Base-by-base conservation (phyloP, 2,888 invertebrate species). In the Melolontha melolontha region DNA sequence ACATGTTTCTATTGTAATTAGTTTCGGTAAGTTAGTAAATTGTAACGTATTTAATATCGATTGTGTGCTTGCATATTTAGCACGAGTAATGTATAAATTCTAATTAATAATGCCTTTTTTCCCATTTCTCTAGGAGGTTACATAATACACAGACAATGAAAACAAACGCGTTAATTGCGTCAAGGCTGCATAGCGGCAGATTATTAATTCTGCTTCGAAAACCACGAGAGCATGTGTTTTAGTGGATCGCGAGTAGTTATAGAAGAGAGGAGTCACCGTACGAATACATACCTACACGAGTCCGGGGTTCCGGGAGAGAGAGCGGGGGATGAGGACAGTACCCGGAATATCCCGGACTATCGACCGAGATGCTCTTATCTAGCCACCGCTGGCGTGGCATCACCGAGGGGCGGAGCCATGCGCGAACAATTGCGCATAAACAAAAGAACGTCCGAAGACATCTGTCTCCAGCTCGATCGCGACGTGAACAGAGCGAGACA, bases 291-390 rank as follows among this genome's bases (percentile, higher is more conserved):
- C 16, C 11, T 44, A 41, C 39, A 22, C 12, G 51, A 44, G 54
- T 59, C 62, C 62, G 67, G 59, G 42, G 10, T 34, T 29, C 47
- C 55, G 34, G 22, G 42, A 65, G 52, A 11, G 64, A 39, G 34
- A 34, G 2, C 34, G n/a, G 66, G 50, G 57, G 64, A 47, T 54
- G 66, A 66, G 41, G 57, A 47, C 17, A 16, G 47, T 42, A 68
- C 64, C 68, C 77, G 77, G 77, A 78, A 73, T 75, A 74, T 77
- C 76, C 79, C 76, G 80, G 78, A 79, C 73, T 80, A 80, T 80
- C 80, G 80, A 80, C 79, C 80, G 79, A 72, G 79, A 79, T 80
- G 79, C 77, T 80, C 79, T 79, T 80, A 79, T 79, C 79, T 79
- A 76, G 77, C 78, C 77, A 76, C 78, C 77, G 73, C 75, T 79